Evolutionary conservation across 2,888 invertebrate genomes (phyloP).

Genomic region (Encarsia formosa): DNA sequence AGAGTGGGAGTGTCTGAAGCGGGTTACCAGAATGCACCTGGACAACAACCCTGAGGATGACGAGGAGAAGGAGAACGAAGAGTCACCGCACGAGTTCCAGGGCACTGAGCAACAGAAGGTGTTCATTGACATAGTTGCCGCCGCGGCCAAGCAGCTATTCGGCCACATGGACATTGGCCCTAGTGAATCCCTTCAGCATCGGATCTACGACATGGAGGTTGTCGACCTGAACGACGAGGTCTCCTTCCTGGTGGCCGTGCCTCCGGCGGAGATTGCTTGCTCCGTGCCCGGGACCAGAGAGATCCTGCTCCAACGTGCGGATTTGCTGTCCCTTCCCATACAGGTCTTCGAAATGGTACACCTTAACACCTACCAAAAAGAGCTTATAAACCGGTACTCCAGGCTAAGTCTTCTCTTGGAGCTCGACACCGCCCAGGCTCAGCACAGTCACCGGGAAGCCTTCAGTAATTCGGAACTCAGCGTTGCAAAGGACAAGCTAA

Average conservation of each 20-base stretch:
- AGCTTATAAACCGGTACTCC: conserved; percentile 86
- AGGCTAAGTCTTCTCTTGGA: conserved; percentile 90
- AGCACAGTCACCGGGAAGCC: conserved; percentile 90
- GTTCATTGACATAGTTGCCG: conserved; percentile 73
- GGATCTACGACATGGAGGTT: conserved; percentile 90
- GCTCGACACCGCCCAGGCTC: conserved; percentile 84
- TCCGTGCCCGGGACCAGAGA: conserved; percentile 85
- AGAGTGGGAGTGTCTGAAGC: conserved; percentile 90
- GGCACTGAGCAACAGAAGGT: conserved; percentile 73
- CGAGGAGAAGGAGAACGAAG: conserved; percentile 45
- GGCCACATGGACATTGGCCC: conserved; percentile 74
- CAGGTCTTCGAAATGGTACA: conserved; percentile 95
- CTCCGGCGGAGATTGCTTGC: conserved; percentile 88
- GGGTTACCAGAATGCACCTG: conserved; percentile 51
- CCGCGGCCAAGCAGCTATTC: conserved; percentile 71
- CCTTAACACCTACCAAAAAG: conserved; percentile 87
- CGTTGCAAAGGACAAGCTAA: conserved; percentile 78
- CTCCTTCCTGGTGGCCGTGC: conserved; percentile 87
- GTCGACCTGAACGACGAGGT: conserved; percentile 88
- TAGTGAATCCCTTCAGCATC: conserved; percentile 68
- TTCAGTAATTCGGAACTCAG: conserved; percentile 86
- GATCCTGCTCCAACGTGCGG: conserved; percentile 76
- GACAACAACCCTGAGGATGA: conserved; percentile 59
- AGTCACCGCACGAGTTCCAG: conserved; percentile 20
- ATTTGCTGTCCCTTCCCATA: conserved; percentile 84